These are phyloP conservation scores for Pelochelys cantorii DNA, from an alignment of 2,797 vertebrate species.

Conservation along the genomic window DNA sequence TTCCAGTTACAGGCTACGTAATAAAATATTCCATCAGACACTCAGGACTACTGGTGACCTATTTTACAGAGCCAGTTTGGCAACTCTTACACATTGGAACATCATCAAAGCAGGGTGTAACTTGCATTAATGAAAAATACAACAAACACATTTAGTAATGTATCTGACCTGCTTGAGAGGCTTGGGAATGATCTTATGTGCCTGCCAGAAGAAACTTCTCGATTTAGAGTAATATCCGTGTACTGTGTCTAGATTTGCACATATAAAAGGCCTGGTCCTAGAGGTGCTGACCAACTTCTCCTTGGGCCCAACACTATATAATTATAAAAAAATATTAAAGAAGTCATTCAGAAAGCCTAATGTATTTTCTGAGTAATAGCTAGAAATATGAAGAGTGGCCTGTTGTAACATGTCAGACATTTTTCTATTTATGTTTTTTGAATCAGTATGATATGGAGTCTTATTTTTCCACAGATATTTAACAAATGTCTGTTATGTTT, in stretches of 20 bases:
- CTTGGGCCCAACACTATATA: background rate
- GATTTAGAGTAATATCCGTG: background rate
- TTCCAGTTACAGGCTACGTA: background rate
- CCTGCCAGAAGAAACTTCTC: background rate
- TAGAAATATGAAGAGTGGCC: background rate
- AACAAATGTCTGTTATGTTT: background rate
- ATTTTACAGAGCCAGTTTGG: slow-evolving; percentile 65
- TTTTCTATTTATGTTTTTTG: background rate
- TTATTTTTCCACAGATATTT: background rate
- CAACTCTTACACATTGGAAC: slow-evolving; percentile 43
- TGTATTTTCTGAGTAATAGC: background rate
- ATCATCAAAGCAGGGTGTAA: slow-evolving; percentile 63
- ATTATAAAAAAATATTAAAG: background rate
- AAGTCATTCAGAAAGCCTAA: background rate
- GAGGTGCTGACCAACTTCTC: background rate
- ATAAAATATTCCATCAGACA: background rate
- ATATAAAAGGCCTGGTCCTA: background rate
- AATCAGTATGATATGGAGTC: background rate
- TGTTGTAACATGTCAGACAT: background rate
- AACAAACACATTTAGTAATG: slow-evolving; percentile 34
- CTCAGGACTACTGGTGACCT: slow-evolving; percentile 20
- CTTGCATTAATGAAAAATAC: slow-evolving; percentile 33
- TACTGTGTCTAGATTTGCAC: background rate
- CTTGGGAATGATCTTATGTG: background rate
- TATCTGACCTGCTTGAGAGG: background rate